Base-by-base conservation (phyloP, 1,140 invertebrate genomes). In the Xylocopa sonorina region DNA sequence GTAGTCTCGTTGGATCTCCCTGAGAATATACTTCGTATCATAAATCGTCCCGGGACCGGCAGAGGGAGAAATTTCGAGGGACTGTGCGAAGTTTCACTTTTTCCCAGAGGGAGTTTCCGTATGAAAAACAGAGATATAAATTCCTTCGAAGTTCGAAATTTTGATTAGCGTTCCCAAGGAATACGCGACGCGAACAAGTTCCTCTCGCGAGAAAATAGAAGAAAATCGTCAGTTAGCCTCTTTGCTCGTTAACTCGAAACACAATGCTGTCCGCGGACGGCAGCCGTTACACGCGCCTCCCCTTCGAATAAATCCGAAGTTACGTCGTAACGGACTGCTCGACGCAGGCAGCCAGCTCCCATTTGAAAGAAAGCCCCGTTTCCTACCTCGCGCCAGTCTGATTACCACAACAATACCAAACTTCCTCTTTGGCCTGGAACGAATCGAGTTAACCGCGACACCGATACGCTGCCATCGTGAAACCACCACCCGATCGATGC, bases 331-430 rank as follows among this genome's bases (percentile, higher is more conserved):
- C 21, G 6, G 18, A 18, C 12, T 53, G n/a, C 1, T 38, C n/a
- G 32, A 29, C 50, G 24, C 5, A 38, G 27, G 58, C 53, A 46
- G 27, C 48, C n/a, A n/a, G n/a, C n/a, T n/a, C n/a, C 57, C 41
- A 34, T 50, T 50, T 51, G 29, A 62, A 51, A 34, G 41, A 76
- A 43, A 50, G 10, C 55, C 29, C 21, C n/a, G n/a, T 60, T 21
- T 21, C 18, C 27, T 43, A 7, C 12, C 67, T 27, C 2, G 0
- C 6, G 24, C 27, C 74, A 34, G 53, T 63, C 41, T 73, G 68
- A 83, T 83, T 82, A 82, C 50, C 74, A 72, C 57, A 72, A 82
- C 55, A 83, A 82, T 83, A 32, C 27, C n/a, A 24, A 80, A 80
- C 50, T 83, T 76, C 32, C 34, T 66, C 24, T 16, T 66, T 57